Base-by-base conservation (phyloP, 2,113 vertebrate genomes). In the Ibidorhyncha struthersii region DNA sequence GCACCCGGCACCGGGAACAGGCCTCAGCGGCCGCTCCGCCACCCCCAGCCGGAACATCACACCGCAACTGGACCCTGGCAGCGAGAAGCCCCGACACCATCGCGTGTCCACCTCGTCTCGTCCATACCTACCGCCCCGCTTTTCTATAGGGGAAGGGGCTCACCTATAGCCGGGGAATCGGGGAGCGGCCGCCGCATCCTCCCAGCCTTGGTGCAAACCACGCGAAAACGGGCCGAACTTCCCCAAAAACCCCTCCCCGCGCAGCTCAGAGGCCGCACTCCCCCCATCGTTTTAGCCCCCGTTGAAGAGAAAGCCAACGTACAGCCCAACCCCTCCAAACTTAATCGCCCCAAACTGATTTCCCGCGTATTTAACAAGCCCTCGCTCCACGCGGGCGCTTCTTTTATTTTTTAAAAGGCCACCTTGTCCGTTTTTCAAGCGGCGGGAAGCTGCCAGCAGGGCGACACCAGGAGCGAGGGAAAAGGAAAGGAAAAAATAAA, bases 221-320 rank as follows among this genome's bases (percentile, higher is more conserved):
- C 2, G 2, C 0, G 0, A 38, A 69, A 74, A 41, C 3, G 3
- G 29, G 34, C 23, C 3, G 1, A 52, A 36, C 23, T 29, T 20
- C 45, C 76, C 34, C 29, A 14, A 50, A 88, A 73, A 50, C 4
- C n/a, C 26, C 76, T 9, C 71, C 38, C 25, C 1, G 1, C 1
- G 13, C 38, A 45, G 32, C 55, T 30, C 70, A 41, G 69, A 55
- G 14, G 30, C 49, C 13, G 7, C 26, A 3, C 14, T 29, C 27
- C n/a, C 47, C 17, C 18, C 58, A n/a, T 12, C 22, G 23, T 86
- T 27, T 76, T 20, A 27, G 6, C 14, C 29, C 22, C 8, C 12
- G 14, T 38, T 53, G 26, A 55, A 59, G 12, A 72, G 15, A 63
- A 84, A 55, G 14, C 86, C 63, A 85, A 73, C 0, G 1, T 3